These are phyloP conservation scores for Catamblyrhynchus diadema DNA, from an alignment of 2,797 vertebrate species.

Conservation along the genomic window DNA sequence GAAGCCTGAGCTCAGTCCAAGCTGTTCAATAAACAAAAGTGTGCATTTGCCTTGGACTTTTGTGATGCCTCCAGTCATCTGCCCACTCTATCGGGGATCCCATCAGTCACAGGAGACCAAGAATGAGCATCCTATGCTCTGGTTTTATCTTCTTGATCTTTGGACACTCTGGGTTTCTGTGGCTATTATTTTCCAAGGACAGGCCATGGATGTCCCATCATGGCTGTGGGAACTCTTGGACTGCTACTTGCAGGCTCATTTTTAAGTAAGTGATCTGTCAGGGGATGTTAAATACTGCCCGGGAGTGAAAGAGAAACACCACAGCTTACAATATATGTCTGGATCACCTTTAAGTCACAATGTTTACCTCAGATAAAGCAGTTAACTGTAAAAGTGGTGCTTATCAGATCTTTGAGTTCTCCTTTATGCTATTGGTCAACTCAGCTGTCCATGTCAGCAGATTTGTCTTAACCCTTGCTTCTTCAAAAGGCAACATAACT, in stretches of 20 bases:
- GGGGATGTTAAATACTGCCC: not conserved
- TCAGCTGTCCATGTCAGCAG: not conserved
- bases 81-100: not conserved
- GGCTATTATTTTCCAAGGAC: not conserved
- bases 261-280: not conserved
- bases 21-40: not conserved
- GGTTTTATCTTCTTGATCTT: not conserved
- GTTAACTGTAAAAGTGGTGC: not conserved
- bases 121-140: not conserved
- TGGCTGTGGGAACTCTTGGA: not conserved
- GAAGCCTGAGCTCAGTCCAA: not conserved
- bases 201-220: not conserved
- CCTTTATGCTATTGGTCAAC: not conserved
- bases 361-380: not conserved
- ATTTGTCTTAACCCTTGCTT: not conserved
- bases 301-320: not conserved
- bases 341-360: conserved; percentile 30
- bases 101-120: not conserved
- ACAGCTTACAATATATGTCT: not conserved
- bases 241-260: not conserved
- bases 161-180: not conserved
- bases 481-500: not conserved
- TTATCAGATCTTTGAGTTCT: not conserved
- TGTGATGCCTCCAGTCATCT: not conserved
- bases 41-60: not conserved